These are phyloP conservation scores for Thalassoma bifasciatum DNA, from an alignment of 2,113 vertebrate genomes.

Conservation along the genomic window DNA sequence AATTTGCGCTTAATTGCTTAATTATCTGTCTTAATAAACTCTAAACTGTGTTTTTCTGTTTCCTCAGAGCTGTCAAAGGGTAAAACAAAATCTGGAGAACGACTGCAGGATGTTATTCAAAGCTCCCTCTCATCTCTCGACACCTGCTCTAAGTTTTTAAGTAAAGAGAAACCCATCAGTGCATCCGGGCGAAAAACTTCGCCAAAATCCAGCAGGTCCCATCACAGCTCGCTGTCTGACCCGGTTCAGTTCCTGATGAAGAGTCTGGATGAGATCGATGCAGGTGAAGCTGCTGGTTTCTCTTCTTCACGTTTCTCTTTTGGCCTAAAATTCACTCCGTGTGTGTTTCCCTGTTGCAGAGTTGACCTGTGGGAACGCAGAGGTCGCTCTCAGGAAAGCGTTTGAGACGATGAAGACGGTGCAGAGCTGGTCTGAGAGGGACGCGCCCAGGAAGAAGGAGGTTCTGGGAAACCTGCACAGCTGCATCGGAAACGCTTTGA, in stretches of 20 bases:
- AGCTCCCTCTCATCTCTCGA: slow-evolving; percentile 88
- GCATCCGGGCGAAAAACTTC: slow-evolving; percentile 78
- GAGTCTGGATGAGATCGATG: slow-evolving; percentile 87
- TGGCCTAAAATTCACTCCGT: background rate
- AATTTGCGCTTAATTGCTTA: too few relatives aligned
- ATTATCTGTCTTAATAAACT: too few relatives aligned
- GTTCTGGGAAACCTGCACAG: slow-evolving; percentile 87
- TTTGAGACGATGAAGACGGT: slow-evolving; percentile 82
- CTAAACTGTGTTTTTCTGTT: background rate
- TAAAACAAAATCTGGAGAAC: slow-evolving; percentile 83
- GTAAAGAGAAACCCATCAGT: slow-evolving; percentile 89
- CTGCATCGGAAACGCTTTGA: slow-evolving; percentile 88
- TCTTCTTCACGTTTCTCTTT: background rate
- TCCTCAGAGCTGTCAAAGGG: slow-evolving; percentile 86
- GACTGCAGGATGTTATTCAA: slow-evolving; percentile 86
- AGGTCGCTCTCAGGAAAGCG: slow-evolving; percentile 86
- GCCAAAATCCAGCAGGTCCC: slow-evolving; percentile 64
- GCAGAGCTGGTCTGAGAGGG: slow-evolving; percentile 81
- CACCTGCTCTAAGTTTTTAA: slow-evolving; percentile 88
- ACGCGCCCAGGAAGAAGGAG: slow-evolving; percentile 86
- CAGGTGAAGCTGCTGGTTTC: slow-evolving; percentile 75
- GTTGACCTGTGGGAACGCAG: slow-evolving; percentile 81
- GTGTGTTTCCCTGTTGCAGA: slow-evolving; percentile 71
- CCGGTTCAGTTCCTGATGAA: slow-evolving; percentile 78
- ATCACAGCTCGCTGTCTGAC: slow-evolving; percentile 57